Evolutionary conservation across 2,888 invertebrate species (phyloP).

Genomic region (Drosophila mimetica): DNA sequence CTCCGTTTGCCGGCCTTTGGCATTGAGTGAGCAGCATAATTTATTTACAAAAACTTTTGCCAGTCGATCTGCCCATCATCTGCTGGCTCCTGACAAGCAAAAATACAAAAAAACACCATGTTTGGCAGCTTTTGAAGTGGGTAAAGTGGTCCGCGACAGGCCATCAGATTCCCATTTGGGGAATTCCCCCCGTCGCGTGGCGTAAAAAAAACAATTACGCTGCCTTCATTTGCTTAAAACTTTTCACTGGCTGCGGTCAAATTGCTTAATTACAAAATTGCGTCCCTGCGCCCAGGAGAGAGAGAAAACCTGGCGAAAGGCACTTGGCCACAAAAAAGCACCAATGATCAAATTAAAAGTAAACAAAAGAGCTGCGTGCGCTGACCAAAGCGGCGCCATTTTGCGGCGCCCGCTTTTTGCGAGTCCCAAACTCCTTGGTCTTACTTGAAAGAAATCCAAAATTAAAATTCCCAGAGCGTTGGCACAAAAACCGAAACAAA

Average conservation of each 20-base stretch:
- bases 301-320: conserved; percentile 49
- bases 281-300: conserved; percentile 52
- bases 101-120: not conserved
- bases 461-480: conserved; percentile 76
- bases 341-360: conserved; percentile 78
- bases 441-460: conserved; percentile 63
- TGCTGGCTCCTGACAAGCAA: conserved; percentile 24
- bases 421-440: conserved; percentile 17
- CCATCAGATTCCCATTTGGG: conserved; percentile 38
- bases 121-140: conserved; percentile 44
- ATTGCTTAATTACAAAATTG: conserved; percentile 83
- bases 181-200: too few species aligned
- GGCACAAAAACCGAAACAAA: conserved; percentile 59
- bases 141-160: conserved; percentile 35
- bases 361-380: conserved; percentile 76
- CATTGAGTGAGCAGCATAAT: conserved; percentile 45
- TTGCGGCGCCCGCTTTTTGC: conserved; percentile 63
- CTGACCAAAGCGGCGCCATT: conserved; percentile 75
- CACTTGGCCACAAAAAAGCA: conserved; percentile 44
- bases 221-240: conserved; percentile 74
- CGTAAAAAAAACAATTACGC: conserved; percentile 64
- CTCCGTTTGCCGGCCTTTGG: conserved; percentile 33
- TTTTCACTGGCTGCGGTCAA: conserved; percentile 74
- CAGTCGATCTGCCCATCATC: conserved; percentile 35
- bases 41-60: conserved; percentile 60